Conservation (phyloP, 2,113 vertebrate species). For the Salvelinus sp. region DNA sequence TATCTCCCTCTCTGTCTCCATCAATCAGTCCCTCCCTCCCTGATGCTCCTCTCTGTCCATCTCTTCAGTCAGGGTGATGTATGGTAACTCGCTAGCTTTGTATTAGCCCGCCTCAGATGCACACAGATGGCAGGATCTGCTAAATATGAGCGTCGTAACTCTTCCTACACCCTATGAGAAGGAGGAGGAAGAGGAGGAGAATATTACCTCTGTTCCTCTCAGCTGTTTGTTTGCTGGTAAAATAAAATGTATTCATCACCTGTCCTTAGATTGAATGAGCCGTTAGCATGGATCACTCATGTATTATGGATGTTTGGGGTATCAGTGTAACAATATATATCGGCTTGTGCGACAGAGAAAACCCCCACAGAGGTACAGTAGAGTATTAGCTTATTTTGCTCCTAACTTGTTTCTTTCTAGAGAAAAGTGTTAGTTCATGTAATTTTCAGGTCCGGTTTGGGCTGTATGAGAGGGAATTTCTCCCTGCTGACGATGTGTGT, state of each 20-base stretch:
- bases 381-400: slow-evolving; percentile 8
- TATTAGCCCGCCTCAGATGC: too few species aligned
- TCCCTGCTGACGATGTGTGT: slow-evolving; percentile 45
- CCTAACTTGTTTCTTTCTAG: slow-evolving; percentile 23
- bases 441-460: slow-evolving; percentile 35
- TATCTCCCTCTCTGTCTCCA: not conserved
- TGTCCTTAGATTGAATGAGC: slow-evolving; percentile 37
- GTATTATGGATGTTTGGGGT: not conserved
- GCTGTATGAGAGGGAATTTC: slow-evolving; percentile 15
- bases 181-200: not conserved
- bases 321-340: slow-evolving; percentile 34
- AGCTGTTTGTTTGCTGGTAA: slow-evolving; percentile 31
- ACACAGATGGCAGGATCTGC: not conserved
- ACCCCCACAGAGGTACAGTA: not conserved
- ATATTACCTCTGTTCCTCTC: slow-evolving; percentile 8
- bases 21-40: not conserved
- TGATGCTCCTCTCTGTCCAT: not conserved
- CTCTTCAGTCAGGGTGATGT: too few species aligned
- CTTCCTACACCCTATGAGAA: not conserved
- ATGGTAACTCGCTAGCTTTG: too few species aligned
- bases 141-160: not conserved
- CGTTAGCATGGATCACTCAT: too few species aligned
- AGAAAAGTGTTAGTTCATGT: slow-evolving; percentile 19
- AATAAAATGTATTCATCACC: slow-evolving; percentile 60
- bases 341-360: not conserved